Base-by-base conservation (phyloP, 2,888 invertebrate species). In the Sinelater perroti region DNA sequence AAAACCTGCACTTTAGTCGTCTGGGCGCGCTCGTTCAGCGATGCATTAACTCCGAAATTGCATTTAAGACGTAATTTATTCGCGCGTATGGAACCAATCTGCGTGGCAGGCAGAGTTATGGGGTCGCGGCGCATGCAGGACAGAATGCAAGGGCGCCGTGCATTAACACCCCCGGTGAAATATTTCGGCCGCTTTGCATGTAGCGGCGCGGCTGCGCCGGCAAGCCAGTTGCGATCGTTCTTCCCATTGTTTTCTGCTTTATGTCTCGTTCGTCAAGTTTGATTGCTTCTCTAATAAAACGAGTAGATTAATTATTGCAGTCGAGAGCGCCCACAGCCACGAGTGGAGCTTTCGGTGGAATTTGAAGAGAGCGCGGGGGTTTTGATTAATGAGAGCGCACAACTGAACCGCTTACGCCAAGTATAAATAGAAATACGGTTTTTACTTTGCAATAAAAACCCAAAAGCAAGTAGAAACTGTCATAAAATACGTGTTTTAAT, bases 81-180 rank as follows among this genome's bases (percentile, higher is more conserved):
- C 24, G 30, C 21, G 30, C 31, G 44, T 42, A 31, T 24, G 20
- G 30, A 21, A 28, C 42, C 42, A 52, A 52, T 52, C 21, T 52
- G 31, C 30, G 44, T 31, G 13, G 21, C 24, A 31, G 40, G 30
- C 20, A 33, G 18, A 52, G 24, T 52, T 52, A 51, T 51, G 10
- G 8, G 8, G 31, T 42, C 40, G 30, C 31, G 33, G 31, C 44
- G 44, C 40, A 52, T 52, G 14, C 30, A 31, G 28, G 30, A 42
- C 31, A 52, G 42, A 42, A 31, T 52, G 52, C 52, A 52, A 52
- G 21, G 33, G 11, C 30, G 14, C 30, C 13, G 52, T 52, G 52
- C 52, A 52, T 52, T 52, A 52, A 52, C 52, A 52, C 20, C 42
- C 40, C 16, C 40, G 44, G 33, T 52, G 42, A 52, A 52, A 52